Evolutionary conservation across 92 coral and sea anemone species (phyloP), one percentile per base, ranked within the genome.

Genomic region (Plumapathes pennacea): DNA sequence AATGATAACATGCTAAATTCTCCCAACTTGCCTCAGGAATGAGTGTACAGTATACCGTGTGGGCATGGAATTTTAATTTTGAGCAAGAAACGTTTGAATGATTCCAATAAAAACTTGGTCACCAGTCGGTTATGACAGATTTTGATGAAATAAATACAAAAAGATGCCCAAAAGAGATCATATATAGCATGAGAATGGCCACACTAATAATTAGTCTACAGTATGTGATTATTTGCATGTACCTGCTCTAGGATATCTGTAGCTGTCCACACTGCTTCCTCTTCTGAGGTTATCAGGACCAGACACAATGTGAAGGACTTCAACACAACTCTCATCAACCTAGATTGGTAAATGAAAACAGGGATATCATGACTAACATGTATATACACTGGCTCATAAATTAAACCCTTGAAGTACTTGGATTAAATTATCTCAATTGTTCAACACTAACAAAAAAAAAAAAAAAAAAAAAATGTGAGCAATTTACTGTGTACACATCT

Each of bases 221-320:
- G n/a, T n/a, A n/a, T n/a, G n/a, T n/a, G n/a, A n/a, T n/a, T n/a
- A n/a, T n/a, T n/a, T n/a, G n/a, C n/a, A n/a, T n/a, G 27, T 51
- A 90, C 97, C 97, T 53, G 97, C 91, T 61, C 76, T 83, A 12
- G 97, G 97, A 33, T 91, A 91, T 32, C 97, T 79, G 64, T 91
- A 91, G 44, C 83, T 87, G 49, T 91, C 98, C 38, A 74, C 84
- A 51, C 63, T 64, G 62, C 85, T 74, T 51, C 76, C 85, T 14
- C 65, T 69, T 2, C 82, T 76, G n/a, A 77, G 72, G 18, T 82
- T 81, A 53, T 92, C 92, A 25, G 90, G 89, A 8, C 89, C 77
- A 48, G 98, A 82, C 22, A 89, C 86, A 69, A 92, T 92, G 14
- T 89, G 85, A 12, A 92, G 83, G 3, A 92, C 79, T 44, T 92